Evolutionary conservation across 2,797 vertebrate genomes (phyloP), one percentile per base, ranked within the genome.

Genomic region (Macropodus opercularis): DNA sequence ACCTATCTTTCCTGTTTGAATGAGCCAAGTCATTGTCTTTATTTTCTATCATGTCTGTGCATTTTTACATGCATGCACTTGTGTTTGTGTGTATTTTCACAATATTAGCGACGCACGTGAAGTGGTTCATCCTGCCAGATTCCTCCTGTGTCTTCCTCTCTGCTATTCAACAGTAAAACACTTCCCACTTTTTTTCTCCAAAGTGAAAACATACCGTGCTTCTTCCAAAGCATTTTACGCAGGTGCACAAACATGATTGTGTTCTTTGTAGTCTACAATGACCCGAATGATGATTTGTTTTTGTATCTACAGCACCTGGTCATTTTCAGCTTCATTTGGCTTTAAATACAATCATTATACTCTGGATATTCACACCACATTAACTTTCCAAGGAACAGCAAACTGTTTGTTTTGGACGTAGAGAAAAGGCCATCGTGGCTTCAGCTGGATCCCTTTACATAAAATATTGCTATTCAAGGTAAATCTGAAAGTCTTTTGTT

Each of bases 331-430:
- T 75, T 77, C 79, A 81, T 72, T 87, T 79, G 31, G 62, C 44
- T 80, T 54, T 66, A 78, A 85, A 83, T 66, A 83, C 72, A 63
- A 63, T 70, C 55, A 69, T 76, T 63, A 58, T 44, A 43, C 48
- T 5, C 36, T 54, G 57, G 76, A 71, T 69, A 50, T 70, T 82
- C 83, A 89, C 84, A 76, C 67, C 50, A 79, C 85, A 89, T 90
- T 85, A 84, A 75, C 77, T 77, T 63, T 64, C 41, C 35, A 8
- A 57, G 60, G 56, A 63, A 83, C 56, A 23, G 81, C 80, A 81
- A 85, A 84, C 59, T 67, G 69, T 87, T 89, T 89, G 75, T 83
- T 88, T 85, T 88, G 84, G 80, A 86, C 80, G 82, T 81, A 81
- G 86, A 87, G 76, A 26, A 80, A 72, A 83, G 73, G 63, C 59